A percentile compares a stretch with the other conserved stretches of the same genome.
phyloP scores from a whole-genome alignment of 2,888 invertebrate species.

The Eubasilissa splendida region DNA sequence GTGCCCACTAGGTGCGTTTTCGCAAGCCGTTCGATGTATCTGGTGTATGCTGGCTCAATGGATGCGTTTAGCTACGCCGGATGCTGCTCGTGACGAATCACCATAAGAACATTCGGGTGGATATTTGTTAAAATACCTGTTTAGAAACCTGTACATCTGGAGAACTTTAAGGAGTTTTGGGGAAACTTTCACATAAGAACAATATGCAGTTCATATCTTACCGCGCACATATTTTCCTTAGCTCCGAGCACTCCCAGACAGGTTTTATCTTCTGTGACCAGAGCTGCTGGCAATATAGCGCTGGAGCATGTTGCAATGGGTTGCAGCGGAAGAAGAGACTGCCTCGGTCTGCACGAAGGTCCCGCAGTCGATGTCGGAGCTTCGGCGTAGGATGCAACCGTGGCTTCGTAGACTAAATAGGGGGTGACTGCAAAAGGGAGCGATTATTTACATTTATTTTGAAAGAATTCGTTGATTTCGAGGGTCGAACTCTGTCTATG shows the following conservation, averaged over 20 bases:
- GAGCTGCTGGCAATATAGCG: slow-evolving; percentile 62
- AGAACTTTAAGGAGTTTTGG: too few relatives aligned
- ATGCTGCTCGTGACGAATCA: too few relatives aligned
- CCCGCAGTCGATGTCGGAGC: slow-evolving; percentile 58
- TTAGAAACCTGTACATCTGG: too few relatives aligned
- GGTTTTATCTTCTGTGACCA: slow-evolving; percentile 71
- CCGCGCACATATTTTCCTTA: slow-evolving; percentile 67
- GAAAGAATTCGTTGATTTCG: too few relatives aligned
- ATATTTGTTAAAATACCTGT: too few relatives aligned
- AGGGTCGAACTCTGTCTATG: too few relatives aligned
- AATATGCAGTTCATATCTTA: slow-evolving; percentile 1
- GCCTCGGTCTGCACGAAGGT: slow-evolving; percentile 67
- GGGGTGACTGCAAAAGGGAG: slow-evolving; percentile 30
- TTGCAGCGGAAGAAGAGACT: slow-evolving; percentile 71
- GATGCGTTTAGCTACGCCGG: too few relatives aligned
- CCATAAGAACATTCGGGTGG: too few relatives aligned
- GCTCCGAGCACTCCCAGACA: slow-evolving; percentile 73
- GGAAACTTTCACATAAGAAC: too few relatives aligned
- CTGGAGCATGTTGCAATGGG: slow-evolving; percentile 66
- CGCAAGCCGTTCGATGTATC: too few relatives aligned
- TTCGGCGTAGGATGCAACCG: slow-evolving; percentile 43
- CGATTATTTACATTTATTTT: neutral
- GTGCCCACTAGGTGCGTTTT: too few relatives aligned
- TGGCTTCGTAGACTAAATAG: slow-evolving; percentile 36
- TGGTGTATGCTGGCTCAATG: too few relatives aligned